Evolutionary conservation across 1,140 invertebrate species (phyloP).

Genomic region (Lordiphosa mommai): DNA sequence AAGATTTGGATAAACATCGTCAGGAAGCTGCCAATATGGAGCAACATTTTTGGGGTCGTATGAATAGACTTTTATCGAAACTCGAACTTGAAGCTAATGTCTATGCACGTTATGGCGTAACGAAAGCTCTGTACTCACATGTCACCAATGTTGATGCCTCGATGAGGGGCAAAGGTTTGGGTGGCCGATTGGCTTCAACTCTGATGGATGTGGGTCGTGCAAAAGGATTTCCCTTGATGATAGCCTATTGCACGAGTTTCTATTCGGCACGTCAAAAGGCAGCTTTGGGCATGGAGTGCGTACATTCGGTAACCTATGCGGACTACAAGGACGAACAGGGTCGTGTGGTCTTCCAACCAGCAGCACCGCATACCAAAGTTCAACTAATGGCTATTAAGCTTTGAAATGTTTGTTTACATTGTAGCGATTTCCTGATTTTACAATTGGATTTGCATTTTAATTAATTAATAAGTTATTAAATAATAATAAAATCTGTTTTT

Average conservation of each 20-base stretch:
- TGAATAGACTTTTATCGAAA: conserved; percentile 11
- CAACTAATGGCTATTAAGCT: conserved; percentile 28
- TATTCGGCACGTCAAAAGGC: conserved; percentile 38
- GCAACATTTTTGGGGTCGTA: conserved; percentile 27
- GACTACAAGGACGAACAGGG: conserved; percentile 34
- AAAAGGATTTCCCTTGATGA: conserved; percentile 32
- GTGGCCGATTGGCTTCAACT: conserved; percentile 24
- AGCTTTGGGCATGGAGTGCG: conserved; percentile 32
- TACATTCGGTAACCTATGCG: conserved; percentile 18
- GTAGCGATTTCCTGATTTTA: too few species aligned
- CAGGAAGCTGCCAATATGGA: conserved; percentile 9
- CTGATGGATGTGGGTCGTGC: conserved; percentile 42
- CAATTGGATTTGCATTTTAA: too few species aligned
- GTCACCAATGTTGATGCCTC: conserved; percentile 33
- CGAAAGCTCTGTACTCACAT: conserved; percentile 34
- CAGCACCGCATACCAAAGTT: conserved; percentile 23
- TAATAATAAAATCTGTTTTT: too few species aligned
- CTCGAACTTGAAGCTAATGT: conserved; percentile 28
- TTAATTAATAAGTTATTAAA: too few species aligned
- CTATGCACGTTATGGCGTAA: conserved; percentile 23
- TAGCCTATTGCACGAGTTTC: conserved; percentile 35
- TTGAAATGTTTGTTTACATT: too few species aligned
- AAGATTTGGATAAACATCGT: conserved; percentile 32
- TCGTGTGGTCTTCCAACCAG: conserved; percentile 26
- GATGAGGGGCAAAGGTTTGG: conserved; percentile 41